Evolutionary conservation across 1,140 invertebrate genomes (phyloP), one percentile per base, ranked within the genome.

Genomic region (Tigriopus japonicus): DNA sequence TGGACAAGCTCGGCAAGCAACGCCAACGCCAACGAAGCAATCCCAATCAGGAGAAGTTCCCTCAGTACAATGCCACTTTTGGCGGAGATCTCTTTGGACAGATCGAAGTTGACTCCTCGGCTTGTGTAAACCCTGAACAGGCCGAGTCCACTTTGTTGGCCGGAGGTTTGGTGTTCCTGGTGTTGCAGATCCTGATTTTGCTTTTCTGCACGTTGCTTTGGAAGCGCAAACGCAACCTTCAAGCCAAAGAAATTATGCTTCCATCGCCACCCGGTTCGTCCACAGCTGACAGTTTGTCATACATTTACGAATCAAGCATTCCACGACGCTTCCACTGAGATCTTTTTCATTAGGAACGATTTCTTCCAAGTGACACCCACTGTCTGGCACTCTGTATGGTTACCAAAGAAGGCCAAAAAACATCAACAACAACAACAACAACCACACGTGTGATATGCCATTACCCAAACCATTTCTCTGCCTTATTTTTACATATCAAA

Each of bases 1-100:
- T 72, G 0, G 76, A 77, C 63, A 73, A 71, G 45, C 76, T 69
- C 59, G 75, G 74, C 53, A 62, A 68, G 9, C 15, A 52, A 58
- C 60, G 14, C 15, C 7, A 51, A 59, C 59, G 60, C 56, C 6
- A 52, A 42, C 49, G 56, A 58, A 6, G 43, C 19, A 13, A 17
- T 49, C 28, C 23, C 40, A 21, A 42, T 62, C 1, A 45, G 58
- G 14, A 15, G 42, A 13, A 42, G 59, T 12, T 23, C 52, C 13
- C 23, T 17, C 41, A 42, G 59, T 21, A 49, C 21, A 49, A 49
- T 21, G n/a, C n/a, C n/a, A 49, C 45, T 21, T 17, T 15, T 12
- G 45, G 45, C 5, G 45, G n/a, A 6, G 45, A 49, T 17, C n/a
- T 21, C 3, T 17, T 49, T 21, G 21, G n/a, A 2, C 3, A 49